Evolutionary conservation across 2,888 invertebrate genomes (phyloP), one percentile per base, ranked within the genome.

Genomic region (Hofmannophila pseudospretella): DNA sequence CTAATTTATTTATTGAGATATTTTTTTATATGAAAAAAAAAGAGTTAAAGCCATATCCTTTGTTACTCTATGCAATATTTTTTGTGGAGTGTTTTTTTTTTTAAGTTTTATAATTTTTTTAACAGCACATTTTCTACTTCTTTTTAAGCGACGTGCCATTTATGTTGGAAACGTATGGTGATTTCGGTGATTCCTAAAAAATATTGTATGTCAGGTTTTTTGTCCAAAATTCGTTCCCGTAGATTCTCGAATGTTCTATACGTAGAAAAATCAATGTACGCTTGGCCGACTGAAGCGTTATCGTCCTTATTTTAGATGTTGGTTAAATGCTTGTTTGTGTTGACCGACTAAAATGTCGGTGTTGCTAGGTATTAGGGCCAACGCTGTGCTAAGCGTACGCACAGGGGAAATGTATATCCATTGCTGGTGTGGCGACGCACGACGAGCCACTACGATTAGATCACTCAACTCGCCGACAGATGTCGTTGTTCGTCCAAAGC

Each of bases 261-360:
- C 2, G 65, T 84, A 84, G 81, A 81, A 23, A 16, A 70, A 74
- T 85, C 82, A 73, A 76, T 85, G 85, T 85, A 75, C 75, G 85
- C 85, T 85, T 85, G 63, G 60, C 64, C 58, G 56, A 52, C 54
- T 51, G 65, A 7, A 11, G 7, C 25, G 30, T 32, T 28, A 23
- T 27, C 14, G 32, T 11, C n/a, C 22, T 27, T 16, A 5, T 16
- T 16, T 16, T 16, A 16, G 5, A 16, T 16, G 16, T 16, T n/a
- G n/a, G 30, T 16, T 16, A n/a, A n/a, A n/a, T n/a, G n/a, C n/a
- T 30, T 10, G 30, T 4, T 30, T 19, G 30, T 30, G 7, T 9
- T 19, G 7, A 7, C 22, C 22, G 26, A 8, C 23, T 11, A 25
- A 22, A 10, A 16, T 16, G 16, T 16, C 16, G n/a, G n/a, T n/a